These are phyloP conservation scores for Caenorhabditis latens DNA, from an alignment of 1,140 invertebrate species.

Conservation along the genomic window DNA sequence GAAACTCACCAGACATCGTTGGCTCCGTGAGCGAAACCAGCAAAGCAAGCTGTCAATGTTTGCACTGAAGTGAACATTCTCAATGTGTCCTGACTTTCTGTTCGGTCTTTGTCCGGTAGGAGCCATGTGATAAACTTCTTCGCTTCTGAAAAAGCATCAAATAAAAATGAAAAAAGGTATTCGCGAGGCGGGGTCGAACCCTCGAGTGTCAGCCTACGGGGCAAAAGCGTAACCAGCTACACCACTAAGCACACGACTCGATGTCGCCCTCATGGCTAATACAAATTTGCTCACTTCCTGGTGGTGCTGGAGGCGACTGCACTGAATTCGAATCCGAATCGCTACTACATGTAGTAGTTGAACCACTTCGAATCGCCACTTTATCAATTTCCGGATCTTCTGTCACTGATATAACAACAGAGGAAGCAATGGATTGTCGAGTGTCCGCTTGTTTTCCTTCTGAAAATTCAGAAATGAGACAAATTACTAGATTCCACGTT, in stretches of 20 bases:
- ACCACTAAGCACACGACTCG: no score
- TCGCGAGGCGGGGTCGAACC: no score
- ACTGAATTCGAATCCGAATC: not conserved
- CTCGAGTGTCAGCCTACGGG: no score
- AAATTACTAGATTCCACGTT: no score
- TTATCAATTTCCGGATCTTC: constrained; percentile 24
- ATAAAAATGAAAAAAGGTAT: not conserved
- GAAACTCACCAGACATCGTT: constrained; percentile 60
- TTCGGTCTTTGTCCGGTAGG: constrained; percentile 17
- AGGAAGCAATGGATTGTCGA: not conserved
- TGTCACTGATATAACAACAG: constrained; percentile 10
- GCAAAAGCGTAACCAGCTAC: no score
- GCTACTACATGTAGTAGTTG: not conserved
- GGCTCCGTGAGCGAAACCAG: constrained; percentile 96
- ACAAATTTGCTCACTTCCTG: constrained; percentile 61
- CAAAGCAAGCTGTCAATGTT: constrained; percentile 92
- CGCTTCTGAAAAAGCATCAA: constrained; percentile 62
- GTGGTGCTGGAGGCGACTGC: not conserved
- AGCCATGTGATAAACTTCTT: constrained; percentile 37
- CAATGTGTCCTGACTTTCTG: constrained; percentile 62
- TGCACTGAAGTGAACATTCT: constrained; percentile 79
- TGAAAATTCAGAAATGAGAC: not conserved
- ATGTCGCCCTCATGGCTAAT: not conserved
- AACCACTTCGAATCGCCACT: constrained; percentile 41
- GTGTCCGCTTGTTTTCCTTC: constrained; percentile 3